A percentile compares a stretch with the other conserved stretches of the same genome.
Conservation (phyloP, 2,888 invertebrate species). For the Lasius platythorax region DNA sequence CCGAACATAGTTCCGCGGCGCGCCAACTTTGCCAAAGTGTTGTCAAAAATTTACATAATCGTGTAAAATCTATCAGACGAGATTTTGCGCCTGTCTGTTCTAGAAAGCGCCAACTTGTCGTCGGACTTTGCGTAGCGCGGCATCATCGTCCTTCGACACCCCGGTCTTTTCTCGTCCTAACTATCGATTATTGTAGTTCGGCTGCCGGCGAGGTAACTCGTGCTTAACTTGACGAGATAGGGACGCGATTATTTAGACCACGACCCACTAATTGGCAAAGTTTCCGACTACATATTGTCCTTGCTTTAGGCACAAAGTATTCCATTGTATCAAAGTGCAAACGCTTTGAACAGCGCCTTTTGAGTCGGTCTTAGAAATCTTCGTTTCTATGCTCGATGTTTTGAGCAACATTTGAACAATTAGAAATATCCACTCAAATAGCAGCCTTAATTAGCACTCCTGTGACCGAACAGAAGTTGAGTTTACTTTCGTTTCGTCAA, state of each 20-base stretch:
- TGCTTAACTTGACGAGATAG: constrained; percentile 23
- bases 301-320: constrained; percentile 46
- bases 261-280: constrained; percentile 53
- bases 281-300: constrained; percentile 33
- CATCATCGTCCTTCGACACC: background rate
- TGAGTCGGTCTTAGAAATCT: constrained; percentile 1
- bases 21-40: constrained; percentile 48
- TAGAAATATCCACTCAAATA: background rate
- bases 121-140: background rate
- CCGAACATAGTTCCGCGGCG: constrained; percentile 41
- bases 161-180: background rate
- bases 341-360: background rate
- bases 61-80: constrained; percentile 54
- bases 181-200: background rate
- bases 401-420: constrained; percentile 1
- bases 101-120: constrained; percentile 17
- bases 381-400: background rate
- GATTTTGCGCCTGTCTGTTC: background rate
- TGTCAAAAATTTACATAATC: constrained; percentile 63
- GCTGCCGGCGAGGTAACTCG: background rate
- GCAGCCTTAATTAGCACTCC: background rate
- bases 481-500: background rate
- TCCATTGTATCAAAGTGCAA: constrained; percentile 51
- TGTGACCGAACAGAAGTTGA: background rate
- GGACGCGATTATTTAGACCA: constrained; percentile 24